Percentiles rank a stretch among this genome's conserved stretches.
phyloP scores from a whole-genome alignment of 1,140 invertebrate genomes.

The Caenorhabditis elegans region DNA sequence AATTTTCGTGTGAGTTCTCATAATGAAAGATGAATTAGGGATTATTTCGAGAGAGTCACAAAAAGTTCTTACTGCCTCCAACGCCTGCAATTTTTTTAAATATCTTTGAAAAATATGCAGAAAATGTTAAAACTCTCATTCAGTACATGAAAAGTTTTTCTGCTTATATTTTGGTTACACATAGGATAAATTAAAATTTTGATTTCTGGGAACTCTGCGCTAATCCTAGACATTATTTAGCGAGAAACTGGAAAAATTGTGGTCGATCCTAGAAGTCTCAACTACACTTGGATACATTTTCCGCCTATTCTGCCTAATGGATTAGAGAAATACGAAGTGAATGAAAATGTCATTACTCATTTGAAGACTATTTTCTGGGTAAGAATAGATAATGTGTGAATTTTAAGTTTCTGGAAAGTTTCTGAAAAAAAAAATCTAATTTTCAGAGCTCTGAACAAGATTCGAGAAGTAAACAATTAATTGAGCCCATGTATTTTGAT shows the following conservation, averaged over 20 bases:
- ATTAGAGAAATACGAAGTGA: constrained; percentile 21
- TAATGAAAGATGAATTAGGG: too few relatives aligned
- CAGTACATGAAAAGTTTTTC: too few relatives aligned
- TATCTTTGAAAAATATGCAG: too few relatives aligned
- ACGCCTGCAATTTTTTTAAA: too few relatives aligned
- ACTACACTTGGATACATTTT: constrained; percentile 28
- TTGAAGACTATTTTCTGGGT: constrained; percentile 11
- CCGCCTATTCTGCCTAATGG: neutral
- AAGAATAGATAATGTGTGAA: neutral
- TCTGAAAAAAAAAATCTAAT: neutral
- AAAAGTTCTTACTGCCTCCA: too few relatives aligned
- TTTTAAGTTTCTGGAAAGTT: neutral
- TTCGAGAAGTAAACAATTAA: neutral
- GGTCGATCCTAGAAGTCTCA: neutral
- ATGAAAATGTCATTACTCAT: constrained; percentile 24
- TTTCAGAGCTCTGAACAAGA: neutral
- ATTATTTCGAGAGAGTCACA: too few relatives aligned
- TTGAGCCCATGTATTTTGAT: neutral
- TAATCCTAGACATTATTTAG: neutral
- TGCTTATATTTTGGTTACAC: too few relatives aligned
- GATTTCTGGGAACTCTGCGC: too few relatives aligned
- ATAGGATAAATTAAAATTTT: too few relatives aligned
- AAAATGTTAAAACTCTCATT: too few relatives aligned
- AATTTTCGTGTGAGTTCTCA: too few relatives aligned
- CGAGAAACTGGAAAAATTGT: constrained; percentile 23